Evolutionary conservation across 2,113 vertebrate genomes (phyloP).

Genomic region (Carlito syrichta): DNA sequence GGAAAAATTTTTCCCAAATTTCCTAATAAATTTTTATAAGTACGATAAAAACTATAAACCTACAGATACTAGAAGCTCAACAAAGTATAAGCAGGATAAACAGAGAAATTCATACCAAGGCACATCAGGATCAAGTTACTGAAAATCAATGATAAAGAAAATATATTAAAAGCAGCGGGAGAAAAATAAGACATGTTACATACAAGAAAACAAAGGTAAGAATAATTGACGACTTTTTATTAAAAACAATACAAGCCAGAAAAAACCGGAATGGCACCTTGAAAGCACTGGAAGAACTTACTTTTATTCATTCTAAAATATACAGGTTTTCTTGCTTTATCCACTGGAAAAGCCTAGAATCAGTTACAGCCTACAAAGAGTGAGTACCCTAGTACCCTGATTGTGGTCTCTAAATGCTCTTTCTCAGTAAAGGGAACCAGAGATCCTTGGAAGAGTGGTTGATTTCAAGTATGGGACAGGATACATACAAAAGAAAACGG

Average conservation of each 20-base stretch:
- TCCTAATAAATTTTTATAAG: background rate
- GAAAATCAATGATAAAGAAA: background rate
- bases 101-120: background rate
- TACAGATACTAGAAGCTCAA: background rate
- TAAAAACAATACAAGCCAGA: background rate
- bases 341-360: background rate
- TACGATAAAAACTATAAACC: background rate
- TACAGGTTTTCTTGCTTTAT: background rate
- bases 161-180: background rate
- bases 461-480: background rate
- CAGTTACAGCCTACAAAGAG: background rate
- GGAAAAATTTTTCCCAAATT: background rate
- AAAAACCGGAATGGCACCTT: background rate
- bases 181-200: background rate
- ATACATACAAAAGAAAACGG: background rate
- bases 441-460: background rate
- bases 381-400: background rate
- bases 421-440: background rate
- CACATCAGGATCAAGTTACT: background rate
- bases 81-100: background rate
- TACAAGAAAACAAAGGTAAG: background rate
- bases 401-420: background rate
- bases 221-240: background rate
- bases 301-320: background rate
- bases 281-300: background rate